phyloP scores from a whole-genome alignment of 2,888 invertebrate genomes.

The Drosophila fulvimacula region DNA sequence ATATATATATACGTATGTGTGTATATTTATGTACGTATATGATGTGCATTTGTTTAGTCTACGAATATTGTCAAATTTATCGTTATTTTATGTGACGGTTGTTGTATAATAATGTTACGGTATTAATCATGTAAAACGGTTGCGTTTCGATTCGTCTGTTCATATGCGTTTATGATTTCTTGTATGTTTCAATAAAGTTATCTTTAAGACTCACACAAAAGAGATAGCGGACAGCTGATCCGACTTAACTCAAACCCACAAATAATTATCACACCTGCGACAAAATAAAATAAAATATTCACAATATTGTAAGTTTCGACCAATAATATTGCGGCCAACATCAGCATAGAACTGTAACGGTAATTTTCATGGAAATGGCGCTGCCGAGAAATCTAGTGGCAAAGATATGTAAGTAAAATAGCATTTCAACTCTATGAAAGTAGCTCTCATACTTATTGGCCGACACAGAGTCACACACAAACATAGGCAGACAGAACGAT shows the following conservation, averaged over 20 bases:
- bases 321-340: constrained; percentile 9
- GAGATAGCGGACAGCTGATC: constrained; percentile 56
- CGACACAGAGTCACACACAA: background rate
- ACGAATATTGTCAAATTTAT: constrained; percentile 42
- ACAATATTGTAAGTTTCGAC: constrained; percentile 20
- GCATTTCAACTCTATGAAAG: constrained; percentile 39
- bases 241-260: constrained; percentile 29
- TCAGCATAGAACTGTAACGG: constrained; percentile 38
- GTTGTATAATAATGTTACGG: constrained; percentile 22
- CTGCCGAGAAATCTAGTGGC: constrained; percentile 84
- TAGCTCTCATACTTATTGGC: constrained; percentile 34
- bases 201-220: constrained; percentile 21
- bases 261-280: constrained; percentile 68
- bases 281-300: constrained; percentile 59
- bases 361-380: constrained; percentile 83
- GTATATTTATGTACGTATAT: constrained; percentile 37
- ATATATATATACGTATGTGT: constrained; percentile 1
- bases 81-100: constrained; percentile 37
- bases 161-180: constrained; percentile 29
- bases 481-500: background rate
- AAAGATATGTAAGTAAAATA: constrained; percentile 84
- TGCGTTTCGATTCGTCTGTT: constrained; percentile 25
- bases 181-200: constrained; percentile 25
- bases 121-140: constrained; percentile 43
- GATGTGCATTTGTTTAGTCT: constrained; percentile 73